These are phyloP conservation scores for Ornithoptera priamus DNA, from an alignment of 2,888 invertebrate genomes.

Conservation along the genomic window DNA sequence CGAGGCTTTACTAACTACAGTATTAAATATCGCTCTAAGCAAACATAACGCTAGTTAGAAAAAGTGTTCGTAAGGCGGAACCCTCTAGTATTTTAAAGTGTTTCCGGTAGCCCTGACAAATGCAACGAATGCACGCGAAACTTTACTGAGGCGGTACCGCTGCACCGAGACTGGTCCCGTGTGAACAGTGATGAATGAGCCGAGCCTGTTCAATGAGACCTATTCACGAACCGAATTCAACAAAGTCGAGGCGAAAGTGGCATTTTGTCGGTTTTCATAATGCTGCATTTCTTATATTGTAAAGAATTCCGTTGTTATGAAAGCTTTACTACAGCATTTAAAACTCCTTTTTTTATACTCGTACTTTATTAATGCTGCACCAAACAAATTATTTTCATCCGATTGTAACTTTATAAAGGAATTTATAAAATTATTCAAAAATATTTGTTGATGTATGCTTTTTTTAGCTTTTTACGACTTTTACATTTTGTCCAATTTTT, in stretches of 20 bases:
- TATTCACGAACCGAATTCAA: constrained; percentile 25
- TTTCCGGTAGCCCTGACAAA: constrained; percentile 14
- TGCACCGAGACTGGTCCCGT: constrained; percentile 20
- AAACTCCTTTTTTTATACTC: neutral
- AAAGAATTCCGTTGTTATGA: constrained; percentile 2
- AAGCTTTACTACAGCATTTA: neutral
- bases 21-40: neutral
- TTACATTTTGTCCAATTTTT: neutral
- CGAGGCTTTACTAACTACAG: neutral
- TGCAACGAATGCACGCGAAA: constrained; percentile 16
- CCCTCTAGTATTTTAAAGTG: neutral
- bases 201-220: constrained; percentile 17
- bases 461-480: neutral
- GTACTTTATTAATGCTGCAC: no score
- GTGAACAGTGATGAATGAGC: constrained; percentile 18
- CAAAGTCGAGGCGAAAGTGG: constrained; percentile 21
- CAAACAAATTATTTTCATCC: no score
- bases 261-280: constrained; percentile 22
- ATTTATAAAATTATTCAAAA: no score
- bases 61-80: neutral
- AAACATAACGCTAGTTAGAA: neutral
- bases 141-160: constrained; percentile 10
- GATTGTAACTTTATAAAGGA: no score
- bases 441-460: neutral
- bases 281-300: neutral